These are phyloP conservation scores for Phodopus roborovskii DNA, from an alignment of 2,113 vertebrate species.

Conservation along the genomic window DNA sequence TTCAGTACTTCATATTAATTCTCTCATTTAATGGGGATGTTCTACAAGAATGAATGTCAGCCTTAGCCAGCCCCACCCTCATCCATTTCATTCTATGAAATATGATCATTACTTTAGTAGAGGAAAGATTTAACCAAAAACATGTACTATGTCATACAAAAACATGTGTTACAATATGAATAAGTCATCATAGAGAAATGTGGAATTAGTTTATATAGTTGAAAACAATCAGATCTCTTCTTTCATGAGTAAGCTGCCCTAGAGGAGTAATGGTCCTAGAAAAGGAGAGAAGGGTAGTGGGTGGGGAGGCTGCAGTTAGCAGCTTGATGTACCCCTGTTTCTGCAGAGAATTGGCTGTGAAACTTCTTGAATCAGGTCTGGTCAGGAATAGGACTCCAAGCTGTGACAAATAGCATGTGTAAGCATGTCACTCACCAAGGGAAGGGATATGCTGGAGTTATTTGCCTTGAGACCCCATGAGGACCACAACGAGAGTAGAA, in stretches of 20 bases:
- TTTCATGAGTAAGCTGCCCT: neutral
- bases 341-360: neutral
- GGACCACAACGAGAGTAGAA: neutral
- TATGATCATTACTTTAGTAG: neutral
- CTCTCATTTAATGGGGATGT: neutral
- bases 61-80: neutral
- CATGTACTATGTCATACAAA: neutral
- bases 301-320: neutral
- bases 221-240: neutral
- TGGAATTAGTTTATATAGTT: neutral
- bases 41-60: neutral
- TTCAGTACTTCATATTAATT: neutral
- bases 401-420: neutral
- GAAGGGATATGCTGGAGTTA: neutral
- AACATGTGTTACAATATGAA: neutral
- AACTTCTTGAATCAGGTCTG: neutral
- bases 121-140: neutral
- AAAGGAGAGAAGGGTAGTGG: neutral
- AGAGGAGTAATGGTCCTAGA: neutral
- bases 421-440: neutral
- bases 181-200: neutral
- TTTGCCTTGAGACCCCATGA: neutral
- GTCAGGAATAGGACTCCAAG: neutral
- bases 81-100: neutral
- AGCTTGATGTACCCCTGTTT: neutral